A percentile compares a stretch with the other conserved stretches of the same genome.
phyloP scores from a whole-genome alignment of 1,140 invertebrate genomes.

The Aleiodes sp. region DNA sequence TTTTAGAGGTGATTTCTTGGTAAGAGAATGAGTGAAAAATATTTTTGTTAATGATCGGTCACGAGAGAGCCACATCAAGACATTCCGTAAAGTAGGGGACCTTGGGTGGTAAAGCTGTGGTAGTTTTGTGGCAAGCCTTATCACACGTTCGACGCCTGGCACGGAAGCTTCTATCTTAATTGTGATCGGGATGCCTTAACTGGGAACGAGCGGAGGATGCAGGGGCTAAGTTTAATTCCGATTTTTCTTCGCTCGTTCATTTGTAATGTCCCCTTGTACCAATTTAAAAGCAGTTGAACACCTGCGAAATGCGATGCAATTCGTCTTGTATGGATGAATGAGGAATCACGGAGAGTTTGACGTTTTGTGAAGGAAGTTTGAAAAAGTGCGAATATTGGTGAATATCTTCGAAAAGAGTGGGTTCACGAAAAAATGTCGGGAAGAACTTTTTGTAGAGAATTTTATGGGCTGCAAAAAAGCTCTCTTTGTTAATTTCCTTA shows the following conservation, averaged over 20 bases:
- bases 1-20: background rate
- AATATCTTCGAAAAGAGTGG: background rate
- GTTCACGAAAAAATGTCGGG: no score
- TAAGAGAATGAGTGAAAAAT: background rate
- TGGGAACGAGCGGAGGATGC: conserved; percentile 13
- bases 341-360: no score
- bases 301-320: conserved; percentile 27
- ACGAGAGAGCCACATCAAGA: conserved; percentile 21
- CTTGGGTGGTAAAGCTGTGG: conserved; percentile 28
- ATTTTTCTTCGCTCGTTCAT: no score
- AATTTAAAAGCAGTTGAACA: conserved; percentile 28
- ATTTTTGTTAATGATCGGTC: conserved; percentile 2
- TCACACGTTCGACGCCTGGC: conserved; percentile 14
- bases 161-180: conserved; percentile 37
- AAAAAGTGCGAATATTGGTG: conserved; percentile 11
- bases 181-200: conserved; percentile 29
- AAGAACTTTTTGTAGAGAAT: no score
- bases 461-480: no score
- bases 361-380: no score
- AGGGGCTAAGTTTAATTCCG: conserved; percentile 10
- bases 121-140: conserved; percentile 20
- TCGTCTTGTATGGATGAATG: no score
- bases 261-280: background rate
- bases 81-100: conserved; percentile 14
- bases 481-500: no score